phyloP scores from a whole-genome alignment of 2,888 invertebrate species.

The Anthrax anthrax region DNA sequence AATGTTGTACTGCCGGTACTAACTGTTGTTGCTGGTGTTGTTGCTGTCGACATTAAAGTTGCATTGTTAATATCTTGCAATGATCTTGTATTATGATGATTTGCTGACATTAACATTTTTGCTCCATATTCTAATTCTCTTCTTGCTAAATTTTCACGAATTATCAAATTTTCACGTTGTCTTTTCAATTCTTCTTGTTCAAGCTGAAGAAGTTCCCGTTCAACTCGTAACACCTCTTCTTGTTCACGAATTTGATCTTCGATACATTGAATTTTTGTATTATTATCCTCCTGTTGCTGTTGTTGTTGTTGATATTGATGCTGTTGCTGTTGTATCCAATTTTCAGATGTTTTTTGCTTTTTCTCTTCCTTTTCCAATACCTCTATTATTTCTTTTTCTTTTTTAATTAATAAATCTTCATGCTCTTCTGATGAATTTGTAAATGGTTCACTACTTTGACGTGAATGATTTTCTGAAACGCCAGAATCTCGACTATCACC shows the following conservation, averaged over 20 bases:
- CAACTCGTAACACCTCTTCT: constrained; percentile 63
- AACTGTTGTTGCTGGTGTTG: constrained; percentile 15
- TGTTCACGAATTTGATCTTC: constrained; percentile 52
- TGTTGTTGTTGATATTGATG: background rate
- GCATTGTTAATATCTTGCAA: constrained; percentile 45
- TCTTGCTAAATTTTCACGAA: constrained; percentile 48
- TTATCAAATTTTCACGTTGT: constrained; percentile 54
- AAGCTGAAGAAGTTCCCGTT: constrained; percentile 59
- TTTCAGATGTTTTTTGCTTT: constrained; percentile 24
- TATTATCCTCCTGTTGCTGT: constrained; percentile 8
- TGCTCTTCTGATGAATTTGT: constrained; percentile 68
- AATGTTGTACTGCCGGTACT: constrained; percentile 20
- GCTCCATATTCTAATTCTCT: constrained; percentile 35
- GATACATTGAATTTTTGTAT: constrained; percentile 44
- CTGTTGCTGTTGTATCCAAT: background rate
- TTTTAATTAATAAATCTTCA: constrained; percentile 44
- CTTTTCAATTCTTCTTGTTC: constrained; percentile 65
- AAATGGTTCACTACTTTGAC: constrained; percentile 69
- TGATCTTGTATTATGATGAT: constrained; percentile 38
- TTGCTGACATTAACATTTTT: constrained; percentile 32
- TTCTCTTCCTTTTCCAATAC: constrained; percentile 47
- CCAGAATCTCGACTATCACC: constrained; percentile 66
- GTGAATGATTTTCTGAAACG: constrained; percentile 58
- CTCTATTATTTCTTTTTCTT: constrained; percentile 50
- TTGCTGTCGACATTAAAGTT: constrained; percentile 17